Evolutionary conservation across 2,113 vertebrate genomes (phyloP), one percentile per base, ranked within the genome.

Genomic region (Tupaia chinensis): DNA sequence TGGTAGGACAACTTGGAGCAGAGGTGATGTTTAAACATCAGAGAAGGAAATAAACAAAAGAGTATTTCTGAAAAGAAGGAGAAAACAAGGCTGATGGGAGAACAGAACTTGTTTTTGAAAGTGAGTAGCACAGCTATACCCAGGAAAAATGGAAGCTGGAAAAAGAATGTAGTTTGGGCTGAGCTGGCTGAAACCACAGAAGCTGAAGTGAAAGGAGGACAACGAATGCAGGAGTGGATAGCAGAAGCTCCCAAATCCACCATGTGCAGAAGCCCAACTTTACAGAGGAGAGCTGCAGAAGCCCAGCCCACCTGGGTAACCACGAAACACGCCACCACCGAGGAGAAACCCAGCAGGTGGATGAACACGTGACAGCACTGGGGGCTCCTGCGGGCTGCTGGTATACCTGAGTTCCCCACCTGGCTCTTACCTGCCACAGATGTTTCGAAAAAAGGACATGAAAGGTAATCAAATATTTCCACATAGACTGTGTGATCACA

Each of bases 191-290:
- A 84, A 70, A 29, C 1, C 4, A 22, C 1, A 63, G 63, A 78
- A 32, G 85, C 6, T 60, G 65, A 58, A 84, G 23, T 25, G 11
- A 25, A 23, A 81, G 60, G 5, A 69, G 11, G 69, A 66, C 1
- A 54, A 54, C 5, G 29, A 4, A 58, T 5, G 5, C 5, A 66
- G 66, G 53, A 14, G 65, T 53, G 0, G 7, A 44, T 2, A 10
- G 9, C 29, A 1, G 9, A 44, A 19, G 32, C n/a, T 3, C 44
- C 9, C 44, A 54, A 29, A 6, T 1, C 54, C 3, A 70, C 27
- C 44, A 0, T 0, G 0, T 17, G 14, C 17, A 58, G 77, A 15
- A 20, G 5, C 4, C 1, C 1, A 9, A 17, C 27, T 9, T 29
- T 29, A 1, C 25, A 0, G 56, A 23, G 11, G 32, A 54, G 15